Conservation (phyloP, 2,113 vertebrate species). For the Cephalophus harveyi region DNA sequence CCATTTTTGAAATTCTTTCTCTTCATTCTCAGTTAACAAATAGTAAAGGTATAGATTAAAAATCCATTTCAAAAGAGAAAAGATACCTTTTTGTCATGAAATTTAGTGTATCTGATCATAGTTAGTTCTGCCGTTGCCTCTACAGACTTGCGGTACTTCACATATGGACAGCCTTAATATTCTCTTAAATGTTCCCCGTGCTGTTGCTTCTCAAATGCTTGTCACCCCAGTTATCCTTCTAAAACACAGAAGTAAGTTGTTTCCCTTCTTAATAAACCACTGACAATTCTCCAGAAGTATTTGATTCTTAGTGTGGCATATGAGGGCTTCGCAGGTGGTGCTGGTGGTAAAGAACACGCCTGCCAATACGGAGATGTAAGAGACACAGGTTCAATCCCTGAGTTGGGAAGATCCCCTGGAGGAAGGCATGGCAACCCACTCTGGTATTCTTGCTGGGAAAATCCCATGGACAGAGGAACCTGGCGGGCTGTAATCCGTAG, state of each 20-base stretch:
- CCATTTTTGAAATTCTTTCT: background rate
- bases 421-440: background rate
- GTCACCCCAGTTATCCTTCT: background rate
- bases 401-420: background rate
- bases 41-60: background rate
- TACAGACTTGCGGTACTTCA: background rate
- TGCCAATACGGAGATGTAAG: background rate
- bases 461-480: background rate
- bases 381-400: background rate
- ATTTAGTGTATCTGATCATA: background rate
- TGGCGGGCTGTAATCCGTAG: background rate
- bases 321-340: background rate
- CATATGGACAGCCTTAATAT: background rate
- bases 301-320: background rate
- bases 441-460: background rate
- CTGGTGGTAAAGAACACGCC: background rate
- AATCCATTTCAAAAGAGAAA: constrained; percentile 3
- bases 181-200: background rate
- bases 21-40: background rate
- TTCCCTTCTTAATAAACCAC: background rate
- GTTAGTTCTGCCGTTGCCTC: background rate
- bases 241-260: background rate
- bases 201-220: background rate
- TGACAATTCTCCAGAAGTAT: background rate
- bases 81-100: background rate